Percentiles rank a stretch among this genome's conserved stretches.
Evolutionary conservation across 2,797 vertebrate species (phyloP).

Genomic region (Enteromius mattozi): DNA sequence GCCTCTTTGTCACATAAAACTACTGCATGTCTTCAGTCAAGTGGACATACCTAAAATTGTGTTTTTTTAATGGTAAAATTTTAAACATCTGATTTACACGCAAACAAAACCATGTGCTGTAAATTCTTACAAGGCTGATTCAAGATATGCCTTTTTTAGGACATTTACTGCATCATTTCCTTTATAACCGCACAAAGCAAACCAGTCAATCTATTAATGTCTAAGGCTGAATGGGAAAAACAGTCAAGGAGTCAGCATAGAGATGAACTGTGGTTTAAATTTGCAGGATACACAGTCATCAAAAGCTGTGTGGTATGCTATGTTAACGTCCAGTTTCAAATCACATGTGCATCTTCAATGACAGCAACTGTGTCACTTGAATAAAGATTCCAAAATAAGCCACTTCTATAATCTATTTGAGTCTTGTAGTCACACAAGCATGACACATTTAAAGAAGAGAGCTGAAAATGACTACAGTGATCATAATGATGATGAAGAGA

Average conservation of each 20-base stretch:
- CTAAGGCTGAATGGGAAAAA: neutral
- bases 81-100: neutral
- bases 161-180: neutral
- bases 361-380: neutral
- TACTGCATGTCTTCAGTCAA: neutral
- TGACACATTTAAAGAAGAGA: neutral
- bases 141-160: neutral
- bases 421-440: neutral
- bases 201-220: neutral
- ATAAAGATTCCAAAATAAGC: constrained; percentile 19
- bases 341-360: neutral
- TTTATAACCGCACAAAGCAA: neutral
- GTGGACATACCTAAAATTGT: neutral
- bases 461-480: neutral
- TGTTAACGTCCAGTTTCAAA: neutral
- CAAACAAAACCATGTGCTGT: neutral
- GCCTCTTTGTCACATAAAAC: neutral
- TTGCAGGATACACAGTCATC: neutral
- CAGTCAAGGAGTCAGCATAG: neutral
- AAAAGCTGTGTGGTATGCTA: neutral
- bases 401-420: neutral
- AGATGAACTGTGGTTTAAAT: neutral
- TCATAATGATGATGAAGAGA: neutral
- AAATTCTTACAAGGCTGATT: too few relatives aligned
- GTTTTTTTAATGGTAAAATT: neutral